Conservation (phyloP, 2,797 vertebrate species). For the Enteromius paludinosus region DNA sequence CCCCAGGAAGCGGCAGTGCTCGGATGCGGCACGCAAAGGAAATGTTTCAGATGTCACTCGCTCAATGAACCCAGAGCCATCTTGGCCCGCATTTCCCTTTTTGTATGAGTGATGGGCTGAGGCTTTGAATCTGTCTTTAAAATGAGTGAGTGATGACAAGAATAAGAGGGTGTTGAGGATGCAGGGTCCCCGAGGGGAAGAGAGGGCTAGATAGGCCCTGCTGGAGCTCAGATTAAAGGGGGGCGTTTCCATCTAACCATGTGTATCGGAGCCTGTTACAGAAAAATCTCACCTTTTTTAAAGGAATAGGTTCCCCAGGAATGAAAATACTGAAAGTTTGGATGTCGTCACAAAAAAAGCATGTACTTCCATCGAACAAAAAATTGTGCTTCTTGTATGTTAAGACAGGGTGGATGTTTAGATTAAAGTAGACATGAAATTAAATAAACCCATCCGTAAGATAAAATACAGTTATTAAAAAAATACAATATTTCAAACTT, state of each 20-base stretch:
- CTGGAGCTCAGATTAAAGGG: background rate
- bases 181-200: background rate
- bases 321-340: background rate
- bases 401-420: background rate
- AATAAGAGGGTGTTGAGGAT: constrained; percentile 28
- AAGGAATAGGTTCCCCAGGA: background rate
- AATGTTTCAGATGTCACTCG: constrained; percentile 46
- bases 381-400: background rate
- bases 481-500: background rate
- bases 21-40: constrained; percentile 31
- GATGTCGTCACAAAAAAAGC: background rate
- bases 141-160: constrained; percentile 43
- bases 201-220: background rate
- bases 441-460: too few relatives aligned
- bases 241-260: background rate
- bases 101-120: constrained; percentile 31
- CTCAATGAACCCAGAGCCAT: constrained; percentile 41
- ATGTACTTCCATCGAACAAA: background rate
- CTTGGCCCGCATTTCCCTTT: constrained; percentile 30
- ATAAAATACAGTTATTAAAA: background rate
- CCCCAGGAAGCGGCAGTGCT: constrained; percentile 36
- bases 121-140: constrained; percentile 32
- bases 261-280: background rate
- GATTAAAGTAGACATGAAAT: background rate
- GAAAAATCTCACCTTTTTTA: background rate